phyloP scores from a whole-genome alignment of 2,797 vertebrate genomes.

The Salmo trutta region DNA sequence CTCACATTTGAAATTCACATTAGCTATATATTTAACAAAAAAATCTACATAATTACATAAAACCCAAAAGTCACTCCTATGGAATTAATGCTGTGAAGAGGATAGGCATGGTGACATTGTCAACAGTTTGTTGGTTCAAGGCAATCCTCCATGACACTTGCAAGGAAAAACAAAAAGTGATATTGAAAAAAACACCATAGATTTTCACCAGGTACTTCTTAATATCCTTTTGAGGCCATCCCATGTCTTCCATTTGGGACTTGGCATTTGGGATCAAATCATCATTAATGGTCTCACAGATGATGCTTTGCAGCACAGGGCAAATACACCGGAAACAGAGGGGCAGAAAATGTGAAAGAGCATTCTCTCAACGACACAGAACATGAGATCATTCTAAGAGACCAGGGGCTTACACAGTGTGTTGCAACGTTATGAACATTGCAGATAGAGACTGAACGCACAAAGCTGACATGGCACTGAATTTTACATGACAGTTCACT shows the following conservation, averaged over 20 bases:
- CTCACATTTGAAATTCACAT: constrained; percentile 69
- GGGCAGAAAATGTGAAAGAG: neutral
- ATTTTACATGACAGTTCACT: neutral
- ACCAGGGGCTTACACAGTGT: neutral
- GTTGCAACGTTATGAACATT: neutral
- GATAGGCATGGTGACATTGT: constrained; percentile 66
- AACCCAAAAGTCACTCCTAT: constrained; percentile 42
- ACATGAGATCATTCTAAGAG: neutral
- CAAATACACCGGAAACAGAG: neutral
- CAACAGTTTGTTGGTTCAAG: constrained; percentile 61
- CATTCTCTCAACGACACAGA: neutral
- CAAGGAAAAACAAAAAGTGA: constrained; percentile 4
- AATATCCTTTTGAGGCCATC: neutral
- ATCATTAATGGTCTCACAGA: constrained; percentile 18
- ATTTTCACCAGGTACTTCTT: constrained; percentile 20
- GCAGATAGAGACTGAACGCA: neutral
- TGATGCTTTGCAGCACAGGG: constrained; percentile 1
- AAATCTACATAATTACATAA: constrained; percentile 25
- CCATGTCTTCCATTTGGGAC: neutral
- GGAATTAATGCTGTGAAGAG: constrained; percentile 59
- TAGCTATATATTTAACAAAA: constrained; percentile 62
- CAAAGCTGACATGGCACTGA: neutral
- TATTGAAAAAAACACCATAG: constrained; percentile 34
- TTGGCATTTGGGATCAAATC: neutral
- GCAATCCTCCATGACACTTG: constrained; percentile 64